Base-by-base conservation (phyloP, 2,888 invertebrate species). In the Luperina testacea region DNA sequence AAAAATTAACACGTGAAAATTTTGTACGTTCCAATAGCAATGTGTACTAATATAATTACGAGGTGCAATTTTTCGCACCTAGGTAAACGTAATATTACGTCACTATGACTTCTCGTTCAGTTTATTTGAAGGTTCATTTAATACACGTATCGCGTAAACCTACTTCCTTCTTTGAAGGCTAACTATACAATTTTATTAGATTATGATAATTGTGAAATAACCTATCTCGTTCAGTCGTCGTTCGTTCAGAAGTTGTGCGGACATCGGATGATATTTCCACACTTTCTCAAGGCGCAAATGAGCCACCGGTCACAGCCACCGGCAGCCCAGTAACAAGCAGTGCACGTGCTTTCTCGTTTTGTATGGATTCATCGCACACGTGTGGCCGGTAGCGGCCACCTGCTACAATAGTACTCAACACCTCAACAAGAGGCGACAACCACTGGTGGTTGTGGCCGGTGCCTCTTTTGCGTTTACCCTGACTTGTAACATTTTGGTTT, bases 31-130 rank as follows among this genome's bases (percentile, higher is more conserved):
- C 17, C n/a, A n/a, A 9, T 42, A 24, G 3, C 27, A 27, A 15
- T 17, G 20, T 38, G 48, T 75, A 51, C 61, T 70, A 48, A 61
- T n/a, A 32, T 24, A 38, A 65, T 78, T 38, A 72, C 27, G 51
- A 76, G 53, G 83, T 71, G 75, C 61, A 65, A 75, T 59, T 70
- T 83, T 67, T 83, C 42, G 32, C 83, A 83, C 67, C 5, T 72
- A 32, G 11, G 4, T 71, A 27, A 13, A 75, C 13, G 8, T 27
- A 15, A 24, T 48, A 24, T 57, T 17, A 32, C 65, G 42, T 64
- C 65, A 76, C 15, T 72, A 24, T 69, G 27, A 27, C 38, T 42
- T 63, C n/a, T 20, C n/a, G 7, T 71, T 24, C 5, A 20, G 20
- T 57, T 65, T 65, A 72, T 83, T 82, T 78, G 57, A 63, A 13